These are phyloP conservation scores for Thalassaphorura encarpata DNA, from an alignment of 1,140 invertebrate genomes.

Conservation along the genomic window DNA sequence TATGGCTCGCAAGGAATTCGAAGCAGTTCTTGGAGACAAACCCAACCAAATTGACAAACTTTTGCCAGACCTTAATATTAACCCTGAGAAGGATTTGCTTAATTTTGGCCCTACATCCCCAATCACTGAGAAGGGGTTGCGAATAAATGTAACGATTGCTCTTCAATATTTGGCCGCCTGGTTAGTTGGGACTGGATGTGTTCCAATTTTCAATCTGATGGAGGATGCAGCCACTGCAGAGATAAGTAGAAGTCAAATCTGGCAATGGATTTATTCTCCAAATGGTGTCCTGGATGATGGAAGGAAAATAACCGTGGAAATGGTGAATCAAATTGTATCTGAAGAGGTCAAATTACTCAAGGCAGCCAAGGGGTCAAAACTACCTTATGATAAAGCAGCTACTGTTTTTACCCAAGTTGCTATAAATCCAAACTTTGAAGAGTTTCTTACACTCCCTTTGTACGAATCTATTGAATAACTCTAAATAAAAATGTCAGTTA, in stretches of 20 bases:
- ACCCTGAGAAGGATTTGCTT: slow-evolving; percentile 15
- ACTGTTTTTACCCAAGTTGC: slow-evolving; percentile 47
- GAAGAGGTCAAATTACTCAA: slow-evolving; percentile 38
- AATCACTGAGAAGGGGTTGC: slow-evolving; percentile 41
- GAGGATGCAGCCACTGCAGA: slow-evolving; percentile 65
- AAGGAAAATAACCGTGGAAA: slow-evolving; percentile 39
- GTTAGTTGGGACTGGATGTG: slow-evolving; percentile 49
- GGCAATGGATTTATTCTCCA: slow-evolving; percentile 53
- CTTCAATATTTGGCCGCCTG: slow-evolving; percentile 57
- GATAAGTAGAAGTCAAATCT: slow-evolving; percentile 58
- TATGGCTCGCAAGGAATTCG: slow-evolving; percentile 39
- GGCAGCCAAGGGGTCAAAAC: slow-evolving; percentile 36
- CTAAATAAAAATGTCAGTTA: no score
- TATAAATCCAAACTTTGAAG: slow-evolving; percentile 41
- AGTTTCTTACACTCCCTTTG: slow-evolving; percentile 43
- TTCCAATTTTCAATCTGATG: slow-evolving; percentile 45
- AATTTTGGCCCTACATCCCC: slow-evolving; percentile 17
- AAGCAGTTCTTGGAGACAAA: slow-evolving; percentile 49
- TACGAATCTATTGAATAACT: slow-evolving; percentile 22
- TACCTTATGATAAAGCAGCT: slow-evolving; percentile 41
- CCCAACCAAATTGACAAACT: slow-evolving; percentile 36
- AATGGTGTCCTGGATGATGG: slow-evolving; percentile 40
- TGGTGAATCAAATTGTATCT: slow-evolving; percentile 37
- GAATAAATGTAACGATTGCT: slow-evolving; percentile 52
- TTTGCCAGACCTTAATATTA: slow-evolving; percentile 3